Conservation (phyloP, 1,140 invertebrate species). For the Zelostemma sp. region DNA sequence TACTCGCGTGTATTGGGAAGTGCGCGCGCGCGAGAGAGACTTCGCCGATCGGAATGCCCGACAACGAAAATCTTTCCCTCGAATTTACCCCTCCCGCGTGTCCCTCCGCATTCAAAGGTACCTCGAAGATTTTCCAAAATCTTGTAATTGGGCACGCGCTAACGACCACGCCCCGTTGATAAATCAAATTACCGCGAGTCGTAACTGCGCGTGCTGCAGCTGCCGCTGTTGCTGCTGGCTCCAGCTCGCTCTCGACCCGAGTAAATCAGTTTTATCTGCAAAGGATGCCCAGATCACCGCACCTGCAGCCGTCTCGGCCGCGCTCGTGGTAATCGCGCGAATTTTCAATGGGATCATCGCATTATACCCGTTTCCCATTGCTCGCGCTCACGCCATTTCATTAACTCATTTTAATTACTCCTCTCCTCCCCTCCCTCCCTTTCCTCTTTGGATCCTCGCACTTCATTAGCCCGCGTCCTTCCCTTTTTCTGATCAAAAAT, state of each 20-base stretch:
- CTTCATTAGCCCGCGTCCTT: not conserved
- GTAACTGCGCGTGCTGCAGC: conserved; percentile 8
- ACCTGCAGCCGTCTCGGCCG: not conserved
- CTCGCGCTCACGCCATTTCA: not conserved
- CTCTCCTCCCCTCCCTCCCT: not conserved
- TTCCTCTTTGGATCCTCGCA: not conserved
- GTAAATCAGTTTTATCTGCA: conserved; percentile 20
- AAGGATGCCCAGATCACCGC: conserved; percentile 4
- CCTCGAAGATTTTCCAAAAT: not conserved
- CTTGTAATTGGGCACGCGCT: conserved; percentile 45
- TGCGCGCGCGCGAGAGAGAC: too few relatives aligned
- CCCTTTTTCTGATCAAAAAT: not conserved
- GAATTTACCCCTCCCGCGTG: too few relatives aligned
- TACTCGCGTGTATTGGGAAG: not conserved
- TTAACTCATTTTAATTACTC: too few relatives aligned
- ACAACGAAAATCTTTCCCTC: too few relatives aligned
- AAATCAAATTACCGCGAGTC: conserved; percentile 45
- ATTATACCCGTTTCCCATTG: not conserved
- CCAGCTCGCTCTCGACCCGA: conserved; percentile 3
- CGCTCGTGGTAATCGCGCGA: not conserved
- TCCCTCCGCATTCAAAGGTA: not conserved
- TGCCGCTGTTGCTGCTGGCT: too few relatives aligned
- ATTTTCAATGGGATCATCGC: conserved; percentile 5
- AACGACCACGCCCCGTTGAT: conserved; percentile 43
- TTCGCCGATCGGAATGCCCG: too few relatives aligned